Evolutionary conservation across 2,888 invertebrate genomes (phyloP).

Genomic region (Calameuta pallipes): DNA sequence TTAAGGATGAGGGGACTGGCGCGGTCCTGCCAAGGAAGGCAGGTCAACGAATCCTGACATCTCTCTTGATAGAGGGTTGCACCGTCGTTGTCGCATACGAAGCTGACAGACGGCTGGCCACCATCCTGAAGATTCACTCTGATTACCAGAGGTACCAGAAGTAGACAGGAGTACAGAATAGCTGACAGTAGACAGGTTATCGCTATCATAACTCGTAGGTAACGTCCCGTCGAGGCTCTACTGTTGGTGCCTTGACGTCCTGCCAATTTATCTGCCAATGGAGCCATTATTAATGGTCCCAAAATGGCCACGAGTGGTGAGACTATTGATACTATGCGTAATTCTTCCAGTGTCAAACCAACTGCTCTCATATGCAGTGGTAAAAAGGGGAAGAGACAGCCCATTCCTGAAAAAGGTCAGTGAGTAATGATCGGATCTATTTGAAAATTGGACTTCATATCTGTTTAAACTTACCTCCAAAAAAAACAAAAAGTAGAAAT

Average conservation of each 20-base stretch:
- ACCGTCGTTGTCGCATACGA: constrained; percentile 78
- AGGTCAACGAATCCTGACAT: constrained; percentile 75
- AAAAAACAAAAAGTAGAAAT: constrained; percentile 84
- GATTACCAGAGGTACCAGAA: constrained; percentile 76
- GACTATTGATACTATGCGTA: constrained; percentile 81
- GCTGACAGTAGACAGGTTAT: constrained; percentile 76
- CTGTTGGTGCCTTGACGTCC: constrained; percentile 65
- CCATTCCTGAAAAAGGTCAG: constrained; percentile 72
- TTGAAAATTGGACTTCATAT: neutral
- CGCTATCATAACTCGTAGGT: constrained; percentile 77
- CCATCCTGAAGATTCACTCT: constrained; percentile 71
- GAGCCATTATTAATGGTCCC: constrained; percentile 82
- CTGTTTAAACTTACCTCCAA: constrained; percentile 74
- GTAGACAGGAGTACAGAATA: constrained; percentile 75
- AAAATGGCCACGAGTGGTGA: constrained; percentile 83
- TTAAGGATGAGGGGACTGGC: constrained; percentile 75
- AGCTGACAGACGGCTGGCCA: constrained; percentile 75
- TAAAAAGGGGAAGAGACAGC: constrained; percentile 85
- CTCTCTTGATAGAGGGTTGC: constrained; percentile 80
- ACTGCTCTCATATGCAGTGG: constrained; percentile 80
- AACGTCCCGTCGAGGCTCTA: constrained; percentile 71
- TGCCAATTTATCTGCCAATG: constrained; percentile 80
- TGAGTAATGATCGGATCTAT: neutral
- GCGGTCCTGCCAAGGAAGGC: constrained; percentile 76
- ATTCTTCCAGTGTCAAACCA: constrained; percentile 80